Percentiles rank a stretch among this genome's conserved stretches.
Conservation (phyloP, 2,113 vertebrate species). For the Percina caprodes region DNA sequence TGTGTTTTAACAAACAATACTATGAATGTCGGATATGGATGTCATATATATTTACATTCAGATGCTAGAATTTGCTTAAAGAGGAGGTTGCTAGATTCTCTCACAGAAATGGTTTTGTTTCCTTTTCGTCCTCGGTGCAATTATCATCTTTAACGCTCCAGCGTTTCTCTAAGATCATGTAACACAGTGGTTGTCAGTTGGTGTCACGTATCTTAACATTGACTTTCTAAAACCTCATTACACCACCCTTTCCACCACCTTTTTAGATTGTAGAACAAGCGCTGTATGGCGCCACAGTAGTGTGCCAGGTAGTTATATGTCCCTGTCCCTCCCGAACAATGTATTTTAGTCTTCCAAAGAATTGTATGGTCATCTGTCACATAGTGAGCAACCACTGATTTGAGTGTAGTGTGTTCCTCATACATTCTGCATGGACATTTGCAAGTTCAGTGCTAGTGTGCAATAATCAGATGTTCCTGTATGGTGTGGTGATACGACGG, state of each 20-base stretch:
- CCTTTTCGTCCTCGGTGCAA: slow-evolving; percentile 40
- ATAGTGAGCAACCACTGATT: slow-evolving; percentile 62
- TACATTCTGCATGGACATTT: slow-evolving; percentile 79
- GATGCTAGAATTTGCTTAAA: slow-evolving; percentile 46
- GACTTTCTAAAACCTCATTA: slow-evolving; percentile 27
- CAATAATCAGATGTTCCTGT: slow-evolving; percentile 77
- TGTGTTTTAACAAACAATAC: slow-evolving; percentile 77
- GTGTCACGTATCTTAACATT: slow-evolving; percentile 28
- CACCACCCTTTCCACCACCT: slow-evolving; percentile 21
- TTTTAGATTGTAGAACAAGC: slow-evolving; percentile 37
- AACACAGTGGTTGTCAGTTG: slow-evolving; percentile 26
- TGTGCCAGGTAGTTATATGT: slow-evolving; percentile 54
- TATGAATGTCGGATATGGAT: slow-evolving; percentile 75
- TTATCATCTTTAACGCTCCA: slow-evolving; percentile 44
- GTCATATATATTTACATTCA: slow-evolving; percentile 62
- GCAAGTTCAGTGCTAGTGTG: slow-evolving; percentile 81
- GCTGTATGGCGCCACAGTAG: slow-evolving; percentile 29
- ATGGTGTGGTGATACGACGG: slow-evolving; percentile 42
- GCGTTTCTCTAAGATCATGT: slow-evolving; percentile 59
- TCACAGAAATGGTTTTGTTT: slow-evolving; percentile 44
- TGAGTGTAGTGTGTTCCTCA: slow-evolving; percentile 62
- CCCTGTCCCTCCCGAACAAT: slow-evolving; percentile 40
- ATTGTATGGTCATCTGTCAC: slow-evolving; percentile 58
- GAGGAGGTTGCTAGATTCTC: slow-evolving; percentile 43
- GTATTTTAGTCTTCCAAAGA: slow-evolving; percentile 82